These are phyloP conservation scores for Sminthurides bifidus DNA, from an alignment of 1,140 invertebrate genomes.

Conservation along the genomic window DNA sequence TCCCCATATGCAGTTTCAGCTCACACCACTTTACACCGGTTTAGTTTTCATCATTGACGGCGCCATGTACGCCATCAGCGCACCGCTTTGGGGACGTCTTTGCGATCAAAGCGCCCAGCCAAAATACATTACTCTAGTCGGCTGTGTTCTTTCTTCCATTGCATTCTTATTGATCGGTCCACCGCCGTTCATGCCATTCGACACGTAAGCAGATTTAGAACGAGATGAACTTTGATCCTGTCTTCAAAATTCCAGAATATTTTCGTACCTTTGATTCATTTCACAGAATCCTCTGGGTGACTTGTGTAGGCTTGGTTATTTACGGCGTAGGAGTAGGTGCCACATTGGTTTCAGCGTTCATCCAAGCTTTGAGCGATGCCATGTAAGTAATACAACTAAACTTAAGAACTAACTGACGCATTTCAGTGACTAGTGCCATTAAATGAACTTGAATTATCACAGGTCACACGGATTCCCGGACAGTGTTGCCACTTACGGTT, in stretches of 20 bases:
- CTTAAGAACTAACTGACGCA: not conserved
- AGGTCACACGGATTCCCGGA: slow-evolving; percentile 37
- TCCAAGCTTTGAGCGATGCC: slow-evolving; percentile 61
- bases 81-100: slow-evolving; percentile 67
- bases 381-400: slow-evolving; percentile 43
- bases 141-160: slow-evolving; percentile 50
- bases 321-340: slow-evolving; percentile 70
- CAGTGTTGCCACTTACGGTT: slow-evolving; percentile 37
- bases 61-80: slow-evolving; percentile 64
- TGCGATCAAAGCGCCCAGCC: slow-evolving; percentile 53
- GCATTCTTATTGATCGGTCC: slow-evolving; percentile 64
- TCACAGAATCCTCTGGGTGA: slow-evolving; percentile 52
- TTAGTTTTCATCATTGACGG: slow-evolving; percentile 80
- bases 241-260: not conserved
- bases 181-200: slow-evolving; percentile 52
- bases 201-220: slow-evolving; percentile 36
- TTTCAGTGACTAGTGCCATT: not conserved
- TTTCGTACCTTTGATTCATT: not conserved
- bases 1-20: slow-evolving; percentile 39
- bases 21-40: slow-evolving; percentile 56
- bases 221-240: not conserved
- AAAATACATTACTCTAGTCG: slow-evolving; percentile 52
- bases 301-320: slow-evolving; percentile 54
- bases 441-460: not conserved
- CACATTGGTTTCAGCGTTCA: slow-evolving; percentile 64